These are phyloP conservation scores for Acleris laterana DNA, from an alignment of 2,888 invertebrate species.

Conservation along the genomic window DNA sequence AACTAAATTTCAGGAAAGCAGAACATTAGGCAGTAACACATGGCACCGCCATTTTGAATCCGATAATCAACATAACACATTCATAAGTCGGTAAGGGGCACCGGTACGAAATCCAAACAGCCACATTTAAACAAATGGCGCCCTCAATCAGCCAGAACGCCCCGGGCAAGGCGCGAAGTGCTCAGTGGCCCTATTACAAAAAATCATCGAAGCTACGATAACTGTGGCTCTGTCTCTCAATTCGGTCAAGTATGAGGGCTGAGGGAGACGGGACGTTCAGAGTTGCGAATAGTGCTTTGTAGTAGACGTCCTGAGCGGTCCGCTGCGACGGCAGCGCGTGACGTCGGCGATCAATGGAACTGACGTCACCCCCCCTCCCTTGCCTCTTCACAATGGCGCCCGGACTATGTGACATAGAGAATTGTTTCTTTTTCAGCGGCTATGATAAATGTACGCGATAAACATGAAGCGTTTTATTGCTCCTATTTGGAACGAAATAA, in stretches of 20 bases:
- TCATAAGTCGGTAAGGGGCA: constrained; percentile 31
- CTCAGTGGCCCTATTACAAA: constrained; percentile 7
- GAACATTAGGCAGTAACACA: neutral
- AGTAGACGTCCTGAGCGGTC: constrained; percentile 2
- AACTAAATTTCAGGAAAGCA: neutral
- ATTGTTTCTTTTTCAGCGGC: constrained; percentile 33
- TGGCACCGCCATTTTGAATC: constrained; percentile 22
- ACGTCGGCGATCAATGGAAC: constrained; percentile 77
- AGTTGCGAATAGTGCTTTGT: neutral
- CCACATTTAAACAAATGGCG: constrained; percentile 45
- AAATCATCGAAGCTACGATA: neutral
- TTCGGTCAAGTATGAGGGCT: too few relatives aligned
- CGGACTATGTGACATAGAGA: constrained; percentile 39
- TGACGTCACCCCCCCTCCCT: constrained; percentile 57
- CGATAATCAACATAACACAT: constrained; percentile 20
- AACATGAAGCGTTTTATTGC: constrained; percentile 33
- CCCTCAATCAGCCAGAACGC: constrained; percentile 42
- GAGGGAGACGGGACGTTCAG: too few relatives aligned
- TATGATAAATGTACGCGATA: constrained; percentile 34
- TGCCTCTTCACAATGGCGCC: constrained; percentile 41
- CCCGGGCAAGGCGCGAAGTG: constrained; percentile 45
- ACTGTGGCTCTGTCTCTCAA: too few relatives aligned
- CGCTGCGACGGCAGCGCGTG: constrained; percentile 52
- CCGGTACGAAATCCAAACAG: constrained; percentile 42
- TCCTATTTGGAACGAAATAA: constrained; percentile 31